Evolutionary conservation across 2,113 vertebrate genomes (phyloP).

Genomic region (Albula goreensis): DNA sequence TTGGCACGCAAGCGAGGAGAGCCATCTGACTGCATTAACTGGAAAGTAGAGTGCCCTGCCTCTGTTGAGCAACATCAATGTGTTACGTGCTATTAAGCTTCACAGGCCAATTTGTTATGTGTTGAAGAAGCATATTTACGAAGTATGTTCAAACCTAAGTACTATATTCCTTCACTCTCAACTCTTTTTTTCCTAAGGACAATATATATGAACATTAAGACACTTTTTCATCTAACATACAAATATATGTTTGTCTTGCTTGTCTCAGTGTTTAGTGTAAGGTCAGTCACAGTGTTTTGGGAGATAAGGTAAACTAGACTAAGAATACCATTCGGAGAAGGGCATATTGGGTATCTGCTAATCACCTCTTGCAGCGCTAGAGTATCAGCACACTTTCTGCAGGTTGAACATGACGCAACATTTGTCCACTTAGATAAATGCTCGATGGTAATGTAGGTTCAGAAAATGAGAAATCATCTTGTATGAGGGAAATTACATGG

Average conservation of each 20-base stretch:
- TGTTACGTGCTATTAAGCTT: not conserved
- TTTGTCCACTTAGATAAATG: not conserved
- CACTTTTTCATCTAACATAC: too few species aligned
- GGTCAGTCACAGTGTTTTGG: too few species aligned
- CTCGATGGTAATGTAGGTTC: not conserved
- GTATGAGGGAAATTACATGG: not conserved
- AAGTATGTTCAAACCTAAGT: too few species aligned
- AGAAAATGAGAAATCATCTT: not conserved
- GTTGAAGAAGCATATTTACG: not conserved
- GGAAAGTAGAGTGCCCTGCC: not conserved
- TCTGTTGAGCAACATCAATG: too few species aligned
- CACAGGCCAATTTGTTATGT: not conserved
- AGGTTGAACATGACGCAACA: not conserved
- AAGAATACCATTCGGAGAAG: not conserved
- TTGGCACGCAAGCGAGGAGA: not conserved
- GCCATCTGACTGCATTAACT: constrained; percentile 7
- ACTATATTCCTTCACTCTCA: too few species aligned
- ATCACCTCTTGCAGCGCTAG: not conserved
- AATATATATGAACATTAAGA: too few species aligned
- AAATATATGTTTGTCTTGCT: too few species aligned
- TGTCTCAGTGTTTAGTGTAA: too few species aligned
- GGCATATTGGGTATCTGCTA: not conserved
- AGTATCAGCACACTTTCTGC: not conserved
- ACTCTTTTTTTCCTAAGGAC: too few species aligned
- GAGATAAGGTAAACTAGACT: too few species aligned